Percentiles rank a stretch among this genome's conserved stretches.
phyloP scores from a whole-genome alignment of 2,888 invertebrate species.

The Horisme vitalbata region DNA sequence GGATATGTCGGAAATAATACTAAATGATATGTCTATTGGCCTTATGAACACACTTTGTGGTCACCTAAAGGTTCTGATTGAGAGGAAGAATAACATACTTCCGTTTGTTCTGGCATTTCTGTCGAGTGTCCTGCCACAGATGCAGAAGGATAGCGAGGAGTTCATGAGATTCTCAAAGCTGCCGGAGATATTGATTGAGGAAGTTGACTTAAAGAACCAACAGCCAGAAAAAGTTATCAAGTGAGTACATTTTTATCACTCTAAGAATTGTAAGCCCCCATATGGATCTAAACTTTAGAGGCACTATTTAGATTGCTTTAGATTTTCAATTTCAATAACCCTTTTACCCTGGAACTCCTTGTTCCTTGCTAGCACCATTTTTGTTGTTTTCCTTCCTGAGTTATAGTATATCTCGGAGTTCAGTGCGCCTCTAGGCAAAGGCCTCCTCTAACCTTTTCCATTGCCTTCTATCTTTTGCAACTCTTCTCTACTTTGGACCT shows the following conservation, averaged over 20 bases:
- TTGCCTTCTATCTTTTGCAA: too few species aligned
- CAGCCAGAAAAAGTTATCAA: slow-evolving; percentile 81
- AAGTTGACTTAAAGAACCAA: slow-evolving; percentile 81
- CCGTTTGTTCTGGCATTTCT: slow-evolving; percentile 83
- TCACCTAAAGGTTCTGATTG: slow-evolving; percentile 79
- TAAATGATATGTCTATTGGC: slow-evolving; percentile 71
- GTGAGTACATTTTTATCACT: too few species aligned
- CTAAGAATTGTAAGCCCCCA: too few species aligned
- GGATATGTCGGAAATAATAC: slow-evolving; percentile 75
- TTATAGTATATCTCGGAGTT: too few species aligned
- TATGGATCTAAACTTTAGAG: too few species aligned
- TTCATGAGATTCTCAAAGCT: slow-evolving; percentile 75
- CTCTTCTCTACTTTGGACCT: too few species aligned
- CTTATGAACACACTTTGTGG: slow-evolving; percentile 59
- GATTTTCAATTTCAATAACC: too few species aligned
- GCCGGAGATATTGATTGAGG: slow-evolving; percentile 82
- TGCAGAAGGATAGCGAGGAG: slow-evolving; percentile 76
- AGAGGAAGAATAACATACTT: slow-evolving; percentile 79
- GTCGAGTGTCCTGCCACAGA: slow-evolving; percentile 70
- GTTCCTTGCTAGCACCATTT: too few species aligned
- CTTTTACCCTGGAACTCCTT: not conserved
- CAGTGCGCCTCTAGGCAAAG: too few species aligned
- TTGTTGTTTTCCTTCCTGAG: too few species aligned
- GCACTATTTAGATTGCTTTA: too few species aligned
- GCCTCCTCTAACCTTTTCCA: too few species aligned